These are phyloP conservation scores for Carcina quercana DNA, from an alignment of 2,888 invertebrate genomes.

Conservation along the genomic window DNA sequence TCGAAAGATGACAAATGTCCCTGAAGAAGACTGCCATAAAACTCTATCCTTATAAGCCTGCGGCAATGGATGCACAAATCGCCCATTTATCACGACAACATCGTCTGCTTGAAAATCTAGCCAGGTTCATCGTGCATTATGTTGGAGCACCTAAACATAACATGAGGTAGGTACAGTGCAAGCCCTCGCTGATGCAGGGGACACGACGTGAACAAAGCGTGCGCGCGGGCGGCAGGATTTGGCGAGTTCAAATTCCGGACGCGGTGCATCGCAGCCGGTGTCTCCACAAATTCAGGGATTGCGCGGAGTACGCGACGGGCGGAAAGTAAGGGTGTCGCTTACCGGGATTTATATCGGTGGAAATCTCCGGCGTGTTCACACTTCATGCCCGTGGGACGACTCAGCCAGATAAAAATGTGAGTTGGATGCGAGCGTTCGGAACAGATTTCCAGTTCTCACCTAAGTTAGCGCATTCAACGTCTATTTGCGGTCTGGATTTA, in stretches of 20 bases:
- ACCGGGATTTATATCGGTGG: constrained; percentile 61
- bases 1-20: too few species aligned
- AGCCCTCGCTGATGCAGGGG: too few species aligned
- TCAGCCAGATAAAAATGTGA: constrained; percentile 46
- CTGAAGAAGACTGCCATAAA: too few species aligned
- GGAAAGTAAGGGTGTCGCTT: constrained; percentile 53
- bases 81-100: too few species aligned
- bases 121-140: too few species aligned
- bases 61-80: too few species aligned
- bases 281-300: constrained; percentile 59
- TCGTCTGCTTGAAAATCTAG: too few species aligned
- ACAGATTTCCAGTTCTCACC: constrained; percentile 29
- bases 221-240: constrained; percentile 27
- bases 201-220: constrained; percentile 7
- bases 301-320: constrained; percentile 39
- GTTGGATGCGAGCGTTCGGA: constrained; percentile 38
- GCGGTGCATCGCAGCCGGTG: constrained; percentile 44
- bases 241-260: constrained; percentile 45
- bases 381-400: constrained; percentile 42
- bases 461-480: constrained; percentile 11
- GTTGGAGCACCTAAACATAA: too few species aligned
- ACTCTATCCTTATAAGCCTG: too few species aligned
- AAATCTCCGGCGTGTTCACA: constrained; percentile 60
- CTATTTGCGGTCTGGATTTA: constrained; percentile 7
- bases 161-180: too few species aligned